These are phyloP conservation scores for Larimichthys polyactis DNA, from an alignment of 2,113 vertebrate species.

Conservation along the genomic window DNA sequence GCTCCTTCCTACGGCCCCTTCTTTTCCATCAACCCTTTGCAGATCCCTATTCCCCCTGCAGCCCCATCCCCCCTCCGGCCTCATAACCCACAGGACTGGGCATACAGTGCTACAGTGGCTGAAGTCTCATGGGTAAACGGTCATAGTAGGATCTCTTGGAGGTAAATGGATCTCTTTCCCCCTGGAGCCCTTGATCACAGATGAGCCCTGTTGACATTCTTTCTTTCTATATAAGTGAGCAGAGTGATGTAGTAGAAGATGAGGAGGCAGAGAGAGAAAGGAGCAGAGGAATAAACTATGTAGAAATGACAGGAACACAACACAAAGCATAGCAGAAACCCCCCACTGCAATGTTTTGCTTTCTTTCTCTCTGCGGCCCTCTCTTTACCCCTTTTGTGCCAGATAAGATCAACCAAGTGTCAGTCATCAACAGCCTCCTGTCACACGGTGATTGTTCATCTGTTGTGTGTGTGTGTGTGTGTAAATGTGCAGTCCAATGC, in stretches of 20 bases:
- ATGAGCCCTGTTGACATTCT: constrained; percentile 63
- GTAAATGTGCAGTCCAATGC: constrained; percentile 56
- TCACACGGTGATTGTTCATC: constrained; percentile 90
- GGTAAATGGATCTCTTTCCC: constrained; percentile 75
- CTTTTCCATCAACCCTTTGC: constrained; percentile 60
- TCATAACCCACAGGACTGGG: constrained; percentile 62
- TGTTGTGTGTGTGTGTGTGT: constrained; percentile 50
- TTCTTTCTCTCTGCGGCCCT: constrained; percentile 50
- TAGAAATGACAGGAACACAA: constrained; percentile 71
- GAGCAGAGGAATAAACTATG: constrained; percentile 55
- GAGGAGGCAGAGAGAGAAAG: constrained; percentile 40
- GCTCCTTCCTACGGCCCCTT: constrained; percentile 38
- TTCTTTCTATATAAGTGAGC: constrained; percentile 43
- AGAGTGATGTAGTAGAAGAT: constrained; percentile 55
- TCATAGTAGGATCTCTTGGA: constrained; percentile 58
- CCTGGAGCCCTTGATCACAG: constrained; percentile 65
- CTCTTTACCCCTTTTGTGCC: constrained; percentile 64
- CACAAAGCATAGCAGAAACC: constrained; percentile 58
- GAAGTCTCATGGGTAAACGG: constrained; percentile 64
- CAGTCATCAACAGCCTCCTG: constrained; percentile 90
- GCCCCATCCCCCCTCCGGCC: constrained; percentile 37
- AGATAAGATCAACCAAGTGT: constrained; percentile 93
- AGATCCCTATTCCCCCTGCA: constrained; percentile 48
- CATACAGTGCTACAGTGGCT: constrained; percentile 23
- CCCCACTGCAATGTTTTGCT: constrained; percentile 33